Base-by-base conservation (phyloP, 2,888 invertebrate species). In the Laspeyria flexula region DNA sequence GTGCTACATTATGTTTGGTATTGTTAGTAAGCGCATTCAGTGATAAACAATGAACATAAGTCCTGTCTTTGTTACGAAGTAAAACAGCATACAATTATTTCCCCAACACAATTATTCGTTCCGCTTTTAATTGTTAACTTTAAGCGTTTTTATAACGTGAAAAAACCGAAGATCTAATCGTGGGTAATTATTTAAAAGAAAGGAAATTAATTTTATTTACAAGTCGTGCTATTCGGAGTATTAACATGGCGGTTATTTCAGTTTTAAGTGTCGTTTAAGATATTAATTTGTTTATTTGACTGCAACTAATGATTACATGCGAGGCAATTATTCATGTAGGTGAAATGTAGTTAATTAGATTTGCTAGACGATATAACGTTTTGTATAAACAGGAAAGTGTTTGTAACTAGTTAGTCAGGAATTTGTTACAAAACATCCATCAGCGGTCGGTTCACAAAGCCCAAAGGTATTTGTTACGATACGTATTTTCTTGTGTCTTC, bases 41-140 rank as follows among this genome's bases (percentile, higher is more conserved):
- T 56, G 50, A 53, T 45, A 54, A 66, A 76, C 73, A 77, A 77
- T 67, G 60, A 52, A 53, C 60, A 69, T 64, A 57, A 67, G 65
- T 50, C 47, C 30, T 46, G 64, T 53, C 61, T 67, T 70, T 66
- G 65, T 64, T 65, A 37, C 55, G 33, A 63, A 53, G 37, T 43
- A 54, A 66, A 71, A 71, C 55, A 56, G 51, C 56, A 59, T 65
- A 57, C 43, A 69, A 78, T 80, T 79, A 78, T 55, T 55, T 35
- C 45, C 43, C 35, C 39, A 42, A 65, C 60, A 60, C 68, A 71
- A 76, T 79, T 71, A 77, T 56, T 71, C 59, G 67, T 72, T 71
- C 60, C 59, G 60, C 58, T 67, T 65, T 65, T 81, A 82, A 82
- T 79, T 75, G 71, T 65, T 55, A 55, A 62, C 61, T 60, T 60